Evolutionary conservation across 2,113 vertebrate genomes (phyloP), one percentile per base, ranked within the genome.

Genomic region (Collichthys lucidus): DNA sequence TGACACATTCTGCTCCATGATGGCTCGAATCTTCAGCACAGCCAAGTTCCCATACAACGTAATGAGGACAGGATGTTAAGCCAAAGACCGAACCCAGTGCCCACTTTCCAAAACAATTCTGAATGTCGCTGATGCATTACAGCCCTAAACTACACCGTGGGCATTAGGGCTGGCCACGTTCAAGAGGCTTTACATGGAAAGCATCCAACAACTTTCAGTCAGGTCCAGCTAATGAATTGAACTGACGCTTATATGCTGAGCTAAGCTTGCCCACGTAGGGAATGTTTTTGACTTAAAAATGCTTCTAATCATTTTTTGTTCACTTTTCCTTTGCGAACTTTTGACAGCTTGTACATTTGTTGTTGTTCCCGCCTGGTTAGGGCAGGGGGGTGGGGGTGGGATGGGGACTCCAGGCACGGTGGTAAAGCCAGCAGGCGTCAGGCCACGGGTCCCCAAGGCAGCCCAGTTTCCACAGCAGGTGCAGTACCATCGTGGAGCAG

Each of bases 381-480:
- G 50, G 50, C 7, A 40, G 35, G 7, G 35, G 26, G 1, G n/a
- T n/a, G n/a, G 35, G 35, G 35, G 7, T 40, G 35, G 35, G 35
- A 40, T 9, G 35, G 40, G 63, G 55, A 68, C 63, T 20, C 42
- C 67, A 31, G 75, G 82, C 44, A 7, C 7, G 4, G 65, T 15
- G 60, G 52, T 49, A 24, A 74, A 80, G 65, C 75, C 80, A 91
- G 60, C 80, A 61, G 87, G 89, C 85, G 4, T 10, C 3, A 4
- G 76, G 87, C 88, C 86, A 89, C 20, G 0, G 63, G 63, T 68
- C 87, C 75, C 72, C 0, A 40, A 75, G 74, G 77, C 76, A 87
- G 90, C 89, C 88, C 85, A 90, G 73, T 90, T 90, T 91, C 88
- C 89, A 85, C 74, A 85, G 88, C 90, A 93, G 91, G 92, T 93